Evolutionary conservation across 2,888 invertebrate species (phyloP).

Genomic region (Acrobasis consociella): DNA sequence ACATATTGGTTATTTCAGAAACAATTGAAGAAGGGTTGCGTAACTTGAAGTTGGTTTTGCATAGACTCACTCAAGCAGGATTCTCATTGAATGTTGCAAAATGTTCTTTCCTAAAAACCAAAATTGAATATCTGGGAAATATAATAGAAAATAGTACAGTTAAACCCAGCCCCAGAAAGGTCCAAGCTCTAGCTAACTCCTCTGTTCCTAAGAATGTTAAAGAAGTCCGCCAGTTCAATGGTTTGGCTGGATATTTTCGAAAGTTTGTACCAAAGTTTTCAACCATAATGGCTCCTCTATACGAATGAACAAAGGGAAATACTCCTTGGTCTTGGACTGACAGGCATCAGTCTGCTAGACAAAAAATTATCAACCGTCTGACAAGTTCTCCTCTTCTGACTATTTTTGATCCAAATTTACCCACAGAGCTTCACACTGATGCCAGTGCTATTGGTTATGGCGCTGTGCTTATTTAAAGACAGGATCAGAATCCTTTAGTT

Average conservation of each 20-base stretch:
- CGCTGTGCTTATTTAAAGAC: slow-evolving; percentile 35
- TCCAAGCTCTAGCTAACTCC: slow-evolving; percentile 31
- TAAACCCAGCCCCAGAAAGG: slow-evolving; percentile 34
- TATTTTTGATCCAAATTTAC: slow-evolving; percentile 32
- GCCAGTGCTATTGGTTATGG: slow-evolving; percentile 39
- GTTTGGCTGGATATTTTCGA: slow-evolving; percentile 32
- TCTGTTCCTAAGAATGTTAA: slow-evolving; percentile 30
- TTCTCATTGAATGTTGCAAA: slow-evolving; percentile 36
- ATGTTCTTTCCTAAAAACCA: slow-evolving; percentile 34
- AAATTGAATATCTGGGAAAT: slow-evolving; percentile 36
- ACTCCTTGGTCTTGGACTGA: slow-evolving; percentile 15
- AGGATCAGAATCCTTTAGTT: slow-evolving; percentile 29
- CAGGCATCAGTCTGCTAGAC: slow-evolving; percentile 18
- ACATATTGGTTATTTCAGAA: slow-evolving; percentile 30
- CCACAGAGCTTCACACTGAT: slow-evolving; percentile 34
- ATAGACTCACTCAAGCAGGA: slow-evolving; percentile 29
- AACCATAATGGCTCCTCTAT: slow-evolving; percentile 12
- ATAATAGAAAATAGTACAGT: slow-evolving; percentile 30
- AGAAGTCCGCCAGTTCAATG: slow-evolving; percentile 33
- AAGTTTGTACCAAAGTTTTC: slow-evolving; percentile 27
- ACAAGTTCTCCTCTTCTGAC: slow-evolving; percentile 34
- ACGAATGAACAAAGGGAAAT: slow-evolving; percentile 21
- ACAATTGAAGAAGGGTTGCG: slow-evolving; percentile 28
- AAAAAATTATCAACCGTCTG: slow-evolving; percentile 27
- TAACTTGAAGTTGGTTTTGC: slow-evolving; percentile 27